phyloP scores from a whole-genome alignment of 2,797 vertebrate species.

The Pterois miles region DNA sequence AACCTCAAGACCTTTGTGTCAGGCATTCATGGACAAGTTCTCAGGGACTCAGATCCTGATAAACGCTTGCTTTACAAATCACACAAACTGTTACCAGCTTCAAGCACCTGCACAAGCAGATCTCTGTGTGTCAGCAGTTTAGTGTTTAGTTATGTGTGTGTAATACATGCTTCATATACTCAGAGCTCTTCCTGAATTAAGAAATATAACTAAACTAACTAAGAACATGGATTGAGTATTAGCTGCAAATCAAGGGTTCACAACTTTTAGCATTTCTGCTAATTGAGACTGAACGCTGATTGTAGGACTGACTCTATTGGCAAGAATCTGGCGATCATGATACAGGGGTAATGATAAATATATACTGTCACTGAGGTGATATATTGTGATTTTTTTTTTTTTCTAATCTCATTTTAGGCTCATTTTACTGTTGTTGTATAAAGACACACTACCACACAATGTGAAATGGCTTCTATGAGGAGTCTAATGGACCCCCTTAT shows the following conservation, averaged over 20 bases:
- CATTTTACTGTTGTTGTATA: too few species aligned
- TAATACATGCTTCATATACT: background rate
- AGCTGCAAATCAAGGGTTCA: background rate
- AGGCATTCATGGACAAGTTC: conserved; percentile 17
- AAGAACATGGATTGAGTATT: background rate
- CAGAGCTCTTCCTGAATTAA: background rate
- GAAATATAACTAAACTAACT: background rate
- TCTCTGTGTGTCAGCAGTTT: conserved; percentile 5
- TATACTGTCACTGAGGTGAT: too few species aligned
- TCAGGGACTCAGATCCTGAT: conserved; percentile 18
- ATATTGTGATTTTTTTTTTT: too few species aligned
- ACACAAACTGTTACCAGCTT: conserved; percentile 17
- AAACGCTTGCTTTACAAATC: conserved; percentile 49
- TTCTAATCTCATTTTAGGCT: too few species aligned
- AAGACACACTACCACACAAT: too few species aligned
- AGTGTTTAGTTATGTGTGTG: conserved; percentile 12
- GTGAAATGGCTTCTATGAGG: too few species aligned
- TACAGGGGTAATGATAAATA: too few species aligned
- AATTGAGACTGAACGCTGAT: background rate
- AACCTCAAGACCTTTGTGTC: conserved; percentile 50
- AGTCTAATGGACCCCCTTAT: too few species aligned
- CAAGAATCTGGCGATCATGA: too few species aligned
- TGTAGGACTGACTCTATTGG: too few species aligned
- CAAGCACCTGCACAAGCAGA: conserved; percentile 62
- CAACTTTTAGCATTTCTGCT: background rate